These are phyloP conservation scores for Empis stercorea DNA, from an alignment of 2,888 invertebrate species.

Conservation along the genomic window DNA sequence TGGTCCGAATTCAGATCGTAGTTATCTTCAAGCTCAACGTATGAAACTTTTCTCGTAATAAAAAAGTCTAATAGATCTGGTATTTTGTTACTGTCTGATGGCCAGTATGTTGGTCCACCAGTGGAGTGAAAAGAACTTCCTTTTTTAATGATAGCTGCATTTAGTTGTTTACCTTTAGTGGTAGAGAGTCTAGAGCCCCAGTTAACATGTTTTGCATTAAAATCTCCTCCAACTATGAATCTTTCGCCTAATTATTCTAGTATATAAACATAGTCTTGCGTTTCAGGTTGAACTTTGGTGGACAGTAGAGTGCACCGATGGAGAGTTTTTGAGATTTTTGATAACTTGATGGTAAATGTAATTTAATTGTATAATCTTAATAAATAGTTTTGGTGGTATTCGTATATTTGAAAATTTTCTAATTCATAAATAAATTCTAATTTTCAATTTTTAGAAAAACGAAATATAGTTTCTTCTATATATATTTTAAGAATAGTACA, in stretches of 20 bases:
- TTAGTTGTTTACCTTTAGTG: too few relatives aligned
- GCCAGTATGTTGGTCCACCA: background rate
- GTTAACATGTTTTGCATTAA: background rate
- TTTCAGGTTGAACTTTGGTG: background rate
- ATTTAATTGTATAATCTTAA: too few relatives aligned
- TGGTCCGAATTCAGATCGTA: slow-evolving; percentile 1
- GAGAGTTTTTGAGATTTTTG: too few relatives aligned
- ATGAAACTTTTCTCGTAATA: too few relatives aligned
- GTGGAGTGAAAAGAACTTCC: background rate
- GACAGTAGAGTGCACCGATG: background rate
- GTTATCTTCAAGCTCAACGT: background rate
- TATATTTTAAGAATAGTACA: too few relatives aligned
- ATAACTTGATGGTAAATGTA: too few relatives aligned
- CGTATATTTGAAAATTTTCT: too few relatives aligned
- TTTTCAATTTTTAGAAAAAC: too few relatives aligned
- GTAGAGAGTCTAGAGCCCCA: background rate
- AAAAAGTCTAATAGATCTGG: too few relatives aligned
- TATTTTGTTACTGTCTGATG: background rate
- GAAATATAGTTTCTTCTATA: too few relatives aligned
- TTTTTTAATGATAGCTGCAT: background rate
- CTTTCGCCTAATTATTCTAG: background rate
- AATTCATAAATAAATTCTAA: too few relatives aligned
- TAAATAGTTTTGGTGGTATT: too few relatives aligned
- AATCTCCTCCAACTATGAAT: slow-evolving; percentile 1
- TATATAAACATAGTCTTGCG: background rate